phyloP scores from a whole-genome alignment of 2,888 invertebrate genomes.

The Drosophila diplacantha region DNA sequence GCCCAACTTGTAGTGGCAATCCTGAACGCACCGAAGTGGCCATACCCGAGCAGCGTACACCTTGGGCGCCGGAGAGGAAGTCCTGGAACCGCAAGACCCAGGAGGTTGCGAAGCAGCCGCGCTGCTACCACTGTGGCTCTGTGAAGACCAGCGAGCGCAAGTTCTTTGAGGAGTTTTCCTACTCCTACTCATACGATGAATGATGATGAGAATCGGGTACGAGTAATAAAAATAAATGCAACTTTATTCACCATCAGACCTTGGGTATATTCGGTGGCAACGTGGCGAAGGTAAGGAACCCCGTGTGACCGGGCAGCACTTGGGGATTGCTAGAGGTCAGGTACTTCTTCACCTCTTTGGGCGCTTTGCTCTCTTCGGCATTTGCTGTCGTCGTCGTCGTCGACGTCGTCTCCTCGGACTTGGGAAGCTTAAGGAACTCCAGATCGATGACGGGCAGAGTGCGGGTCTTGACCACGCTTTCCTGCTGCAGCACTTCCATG shows the following conservation, averaged over 20 bases:
- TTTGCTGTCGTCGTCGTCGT: constrained; percentile 10
- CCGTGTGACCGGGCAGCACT: constrained; percentile 94
- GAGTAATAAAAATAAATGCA: constrained; percentile 29
- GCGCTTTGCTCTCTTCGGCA: constrained; percentile 63
- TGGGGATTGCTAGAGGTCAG: constrained; percentile 85
- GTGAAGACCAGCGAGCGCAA: constrained; percentile 46
- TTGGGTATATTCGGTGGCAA: constrained; percentile 81
- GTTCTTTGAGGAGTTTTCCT: constrained; percentile 51
- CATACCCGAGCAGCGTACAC: constrained; percentile 76
- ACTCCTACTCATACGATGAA: constrained; percentile 46
- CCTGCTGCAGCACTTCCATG: constrained; percentile 90
- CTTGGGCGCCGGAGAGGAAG: constrained; percentile 74
- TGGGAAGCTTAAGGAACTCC: constrained; percentile 81
- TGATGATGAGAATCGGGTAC: constrained; percentile 39
- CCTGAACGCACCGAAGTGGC: constrained; percentile 70
- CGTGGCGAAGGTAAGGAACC: constrained; percentile 96
- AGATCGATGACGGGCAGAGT: constrained; percentile 83
- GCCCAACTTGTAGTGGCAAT: constrained; percentile 74
- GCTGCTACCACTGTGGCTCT: constrained; percentile 65
- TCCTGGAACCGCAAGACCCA: constrained; percentile 70
- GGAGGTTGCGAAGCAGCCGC: constrained; percentile 34
- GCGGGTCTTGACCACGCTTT: constrained; percentile 84
- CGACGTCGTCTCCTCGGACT: constrained; percentile 17
- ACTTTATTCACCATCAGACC: constrained; percentile 50
- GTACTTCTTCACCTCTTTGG: constrained; percentile 80